Evolutionary conservation across 2,888 invertebrate species (phyloP).

Genomic region (Latrodectus elegans): DNA sequence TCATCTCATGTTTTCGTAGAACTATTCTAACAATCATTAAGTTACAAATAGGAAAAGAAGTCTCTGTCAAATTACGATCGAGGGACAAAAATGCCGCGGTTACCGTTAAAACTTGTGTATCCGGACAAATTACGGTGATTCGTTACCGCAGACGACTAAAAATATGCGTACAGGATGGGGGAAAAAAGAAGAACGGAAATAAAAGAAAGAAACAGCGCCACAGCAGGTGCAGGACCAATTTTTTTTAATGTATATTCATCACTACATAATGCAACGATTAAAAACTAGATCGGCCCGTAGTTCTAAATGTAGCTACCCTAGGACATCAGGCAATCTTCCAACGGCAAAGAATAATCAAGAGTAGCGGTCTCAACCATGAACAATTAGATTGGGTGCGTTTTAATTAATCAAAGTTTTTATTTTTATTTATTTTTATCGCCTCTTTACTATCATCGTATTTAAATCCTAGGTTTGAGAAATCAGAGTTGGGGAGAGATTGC

Average conservation of each 20-base stretch:
- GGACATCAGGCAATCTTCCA: background rate
- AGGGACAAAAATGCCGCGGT: background rate
- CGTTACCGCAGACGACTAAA: background rate
- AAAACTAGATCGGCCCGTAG: background rate
- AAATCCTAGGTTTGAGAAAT: too few species aligned
- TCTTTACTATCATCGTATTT: too few species aligned
- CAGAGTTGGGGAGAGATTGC: too few species aligned
- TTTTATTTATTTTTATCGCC: background rate
- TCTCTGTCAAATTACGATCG: background rate
- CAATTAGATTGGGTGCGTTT: background rate
- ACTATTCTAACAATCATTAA: background rate
- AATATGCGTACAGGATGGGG: background rate
- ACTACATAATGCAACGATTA: background rate
- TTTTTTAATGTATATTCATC: conserved; percentile 3
- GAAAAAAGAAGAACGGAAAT: background rate
- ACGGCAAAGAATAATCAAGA: background rate
- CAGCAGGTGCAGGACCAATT: background rate
- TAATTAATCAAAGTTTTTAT: background rate
- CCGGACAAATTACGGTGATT: background rate
- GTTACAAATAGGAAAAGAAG: background rate
- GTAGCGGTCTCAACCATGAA: background rate
- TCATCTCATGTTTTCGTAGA: background rate
- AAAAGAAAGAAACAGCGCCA: background rate
- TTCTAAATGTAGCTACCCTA: background rate
- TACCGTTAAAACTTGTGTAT: background rate